Evolutionary conservation across 2,888 invertebrate genomes (phyloP).

Genomic region (Pachliopta kotzebuea): DNA sequence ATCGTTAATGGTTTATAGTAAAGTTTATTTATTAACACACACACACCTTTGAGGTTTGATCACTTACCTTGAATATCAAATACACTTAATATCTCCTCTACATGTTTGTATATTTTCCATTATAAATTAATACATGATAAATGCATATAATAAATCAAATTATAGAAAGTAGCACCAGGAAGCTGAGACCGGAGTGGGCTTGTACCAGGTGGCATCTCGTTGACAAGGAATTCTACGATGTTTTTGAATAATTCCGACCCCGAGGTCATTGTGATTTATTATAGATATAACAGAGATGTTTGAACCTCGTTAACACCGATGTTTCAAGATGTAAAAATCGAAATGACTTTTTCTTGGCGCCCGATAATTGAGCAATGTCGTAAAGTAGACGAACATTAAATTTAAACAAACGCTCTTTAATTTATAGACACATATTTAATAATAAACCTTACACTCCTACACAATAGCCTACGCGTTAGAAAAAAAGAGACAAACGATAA

Average conservation of each 20-base stretch:
- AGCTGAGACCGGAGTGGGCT: not conserved
- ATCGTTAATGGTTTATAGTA: too few relatives aligned
- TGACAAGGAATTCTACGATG: slow-evolving; percentile 43
- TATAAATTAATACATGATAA: slow-evolving; percentile 2
- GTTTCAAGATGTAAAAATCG: slow-evolving; percentile 20
- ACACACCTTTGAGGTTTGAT: not conserved
- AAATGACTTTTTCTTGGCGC: slow-evolving; percentile 23
- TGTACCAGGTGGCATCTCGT: slow-evolving; percentile 32
- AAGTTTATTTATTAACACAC: not conserved
- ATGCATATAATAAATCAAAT: slow-evolving; percentile 15
- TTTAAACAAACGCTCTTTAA: slow-evolving; percentile 28
- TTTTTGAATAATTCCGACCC: slow-evolving; percentile 51
- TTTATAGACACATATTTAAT: slow-evolving; percentile 26
- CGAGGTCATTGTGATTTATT: slow-evolving; percentile 55
- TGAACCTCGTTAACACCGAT: slow-evolving; percentile 24
- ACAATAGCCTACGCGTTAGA: slow-evolving; percentile 18
- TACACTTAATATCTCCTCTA: not conserved
- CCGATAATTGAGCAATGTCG: slow-evolving; percentile 23
- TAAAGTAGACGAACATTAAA: slow-evolving; percentile 25
- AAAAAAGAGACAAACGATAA: slow-evolving; percentile 25
- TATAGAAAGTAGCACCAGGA: slow-evolving; percentile 9
- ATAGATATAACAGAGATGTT: slow-evolving; percentile 32
- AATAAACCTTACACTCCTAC: slow-evolving; percentile 29
- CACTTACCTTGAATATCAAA: not conserved
- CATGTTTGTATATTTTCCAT: not conserved